Evolutionary conservation across 2,797 vertebrate species (phyloP), one percentile per base, ranked within the genome.

Genomic region (Acipenser transmontanus): DNA sequence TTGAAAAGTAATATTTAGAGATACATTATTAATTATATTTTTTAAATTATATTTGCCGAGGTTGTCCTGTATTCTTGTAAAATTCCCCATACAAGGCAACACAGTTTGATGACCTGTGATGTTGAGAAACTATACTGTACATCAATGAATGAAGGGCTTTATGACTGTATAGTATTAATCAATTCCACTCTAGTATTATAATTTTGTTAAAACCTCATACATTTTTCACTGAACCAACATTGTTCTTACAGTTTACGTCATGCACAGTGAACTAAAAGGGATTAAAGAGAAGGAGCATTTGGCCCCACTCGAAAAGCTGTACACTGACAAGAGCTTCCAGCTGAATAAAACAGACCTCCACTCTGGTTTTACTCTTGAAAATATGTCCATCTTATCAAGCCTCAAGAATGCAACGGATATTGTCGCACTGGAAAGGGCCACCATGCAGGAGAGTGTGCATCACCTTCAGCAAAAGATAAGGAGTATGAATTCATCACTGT

Each of bases 31-130:
- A 2, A 49, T 8, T n/a, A 14, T 49, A 0, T 0, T 71, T 62
- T 7, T 56, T 64, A 47, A 13, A 12, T 64, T 54, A 64, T 1
- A 50, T 13, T 13, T 10, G 8, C 49, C 9, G 0, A 50, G 13
- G 12, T 75, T 85, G 72, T 69, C 79, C 13, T 49, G n/a, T 7
- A 72, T 71, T 8, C 51, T 52, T 12, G 8, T 8, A 2, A 52
- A 8, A 52, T 8, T 8, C 51, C 51, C 2, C 51, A 61, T 5
- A 14, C 17, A 61, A 61, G n/a, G 12, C 51, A 8, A 8, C 51
- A 52, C 51, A 52, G 50, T 52, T 52, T 52, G 50, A 8, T 52
- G 50, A 52, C 12, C 34, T 34, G 34, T 34, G 34, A 34, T 34
- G 34, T 34, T 34, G 34, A 34, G 34, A 34, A 34, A 34, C 34